phyloP scores from a whole-genome alignment of 2,888 invertebrate genomes.

The Acrobeloides nanus region DNA sequence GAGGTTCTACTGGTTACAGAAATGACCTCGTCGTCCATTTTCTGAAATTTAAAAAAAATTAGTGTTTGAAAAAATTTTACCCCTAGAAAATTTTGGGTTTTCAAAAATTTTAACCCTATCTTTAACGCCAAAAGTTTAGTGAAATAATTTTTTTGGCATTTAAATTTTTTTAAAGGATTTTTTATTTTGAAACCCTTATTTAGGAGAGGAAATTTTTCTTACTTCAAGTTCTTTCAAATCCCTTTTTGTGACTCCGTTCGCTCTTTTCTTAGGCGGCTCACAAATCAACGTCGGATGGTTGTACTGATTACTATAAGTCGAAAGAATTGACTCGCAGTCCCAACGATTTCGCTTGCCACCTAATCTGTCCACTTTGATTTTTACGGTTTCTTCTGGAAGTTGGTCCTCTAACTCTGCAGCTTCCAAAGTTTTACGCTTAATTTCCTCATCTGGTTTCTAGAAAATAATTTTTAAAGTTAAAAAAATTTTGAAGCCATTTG shows the following conservation, averaged over 20 bases:
- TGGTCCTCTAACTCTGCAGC: slow-evolving; percentile 6
- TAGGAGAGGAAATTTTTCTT: neutral
- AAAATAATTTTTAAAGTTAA: no score
- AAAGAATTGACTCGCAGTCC: slow-evolving; percentile 50
- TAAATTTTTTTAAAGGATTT: neutral
- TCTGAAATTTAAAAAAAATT: slow-evolving; percentile 7
- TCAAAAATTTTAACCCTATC: neutral
- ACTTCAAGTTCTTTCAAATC: slow-evolving; percentile 12
- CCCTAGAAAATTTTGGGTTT: slow-evolving; percentile 5
- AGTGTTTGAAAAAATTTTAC: neutral
- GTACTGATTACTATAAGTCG: slow-evolving; percentile 80
- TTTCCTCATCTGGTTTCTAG: slow-evolving; percentile 36
- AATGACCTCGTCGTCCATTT: slow-evolving; percentile 24
- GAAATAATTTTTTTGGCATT: neutral
- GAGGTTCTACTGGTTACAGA: slow-evolving; percentile 14
- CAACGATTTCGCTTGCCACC: slow-evolving; percentile 24
- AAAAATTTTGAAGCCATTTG: no score
- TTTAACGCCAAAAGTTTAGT: neutral
- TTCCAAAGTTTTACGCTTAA: slow-evolving; percentile 36
- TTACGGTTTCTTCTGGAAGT: slow-evolving; percentile 15
- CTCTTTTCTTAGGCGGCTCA: slow-evolving; percentile 55
- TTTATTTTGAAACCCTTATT: slow-evolving; percentile 3
- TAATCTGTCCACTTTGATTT: slow-evolving; percentile 11
- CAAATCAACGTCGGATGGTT: slow-evolving; percentile 80
- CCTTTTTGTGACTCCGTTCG: slow-evolving; percentile 12